Percentiles rank a stretch among this genome's conserved stretches.
Conservation (phyloP, 1,140 invertebrate genomes). For the Macrosteles quadrilineatus region DNA sequence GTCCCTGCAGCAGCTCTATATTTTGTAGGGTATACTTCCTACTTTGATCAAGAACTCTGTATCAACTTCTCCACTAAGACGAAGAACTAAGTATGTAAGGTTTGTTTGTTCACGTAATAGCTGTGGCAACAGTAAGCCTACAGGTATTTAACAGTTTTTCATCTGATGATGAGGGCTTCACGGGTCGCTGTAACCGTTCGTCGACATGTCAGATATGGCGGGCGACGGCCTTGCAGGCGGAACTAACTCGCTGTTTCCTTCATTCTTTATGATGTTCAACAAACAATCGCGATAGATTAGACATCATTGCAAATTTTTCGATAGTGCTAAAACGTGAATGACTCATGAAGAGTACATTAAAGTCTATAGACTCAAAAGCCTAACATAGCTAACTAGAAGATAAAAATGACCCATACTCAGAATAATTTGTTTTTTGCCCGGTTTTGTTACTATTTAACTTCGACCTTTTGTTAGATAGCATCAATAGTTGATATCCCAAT, state of each 20-base stretch:
- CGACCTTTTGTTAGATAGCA: too few relatives aligned
- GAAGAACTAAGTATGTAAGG: not conserved
- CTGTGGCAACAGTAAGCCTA: not conserved
- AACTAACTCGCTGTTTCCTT: not conserved
- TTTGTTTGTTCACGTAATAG: not conserved
- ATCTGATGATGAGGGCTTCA: not conserved
- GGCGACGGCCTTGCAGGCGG: not conserved
- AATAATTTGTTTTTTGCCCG: too few relatives aligned
- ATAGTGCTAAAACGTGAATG: too few relatives aligned
- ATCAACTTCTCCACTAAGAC: not conserved
- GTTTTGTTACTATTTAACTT: too few relatives aligned
- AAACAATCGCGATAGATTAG: not conserved
- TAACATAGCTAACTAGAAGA: too few relatives aligned
- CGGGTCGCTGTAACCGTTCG: not conserved
- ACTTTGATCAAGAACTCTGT: not conserved
- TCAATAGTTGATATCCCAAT: too few relatives aligned
- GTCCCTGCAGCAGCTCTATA: too few relatives aligned
- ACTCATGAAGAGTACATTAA: too few relatives aligned
- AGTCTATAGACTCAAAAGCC: too few relatives aligned
- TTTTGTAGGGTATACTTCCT: not conserved
- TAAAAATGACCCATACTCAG: too few relatives aligned
- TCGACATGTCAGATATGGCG: not conserved
- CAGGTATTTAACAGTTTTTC: not conserved
- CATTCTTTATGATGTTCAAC: not conserved
- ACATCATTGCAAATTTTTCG: too few relatives aligned